phyloP scores from a whole-genome alignment of 2,888 invertebrate species.

The Eupelmus urozonus region DNA sequence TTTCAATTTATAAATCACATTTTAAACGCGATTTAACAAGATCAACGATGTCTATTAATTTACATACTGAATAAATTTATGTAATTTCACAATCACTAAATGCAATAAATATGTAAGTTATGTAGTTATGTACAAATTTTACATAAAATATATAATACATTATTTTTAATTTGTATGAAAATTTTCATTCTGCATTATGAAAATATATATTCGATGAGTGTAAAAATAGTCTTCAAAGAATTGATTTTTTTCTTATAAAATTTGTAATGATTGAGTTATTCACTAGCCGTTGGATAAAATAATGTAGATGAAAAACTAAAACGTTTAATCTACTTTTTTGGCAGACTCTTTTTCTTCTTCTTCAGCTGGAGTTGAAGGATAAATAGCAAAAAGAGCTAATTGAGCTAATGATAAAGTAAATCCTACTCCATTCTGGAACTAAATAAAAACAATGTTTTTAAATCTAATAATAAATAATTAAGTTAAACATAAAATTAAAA shows the following conservation, averaged over 20 bases:
- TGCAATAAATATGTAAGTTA: too few relatives aligned
- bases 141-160: too few relatives aligned
- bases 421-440: conserved; percentile 87
- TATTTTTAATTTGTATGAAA: too few relatives aligned
- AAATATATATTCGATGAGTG: too few relatives aligned
- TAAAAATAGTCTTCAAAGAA: too few relatives aligned
- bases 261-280: conserved; percentile 3
- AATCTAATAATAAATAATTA: conserved; percentile 16
- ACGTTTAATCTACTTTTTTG: conserved; percentile 42
- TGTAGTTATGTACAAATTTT: too few relatives aligned
- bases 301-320: background rate
- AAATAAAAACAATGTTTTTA: conserved; percentile 67
- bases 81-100: too few relatives aligned
- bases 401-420: conserved; percentile 82
- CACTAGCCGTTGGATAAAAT: conserved; percentile 7
- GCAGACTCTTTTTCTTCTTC: conserved; percentile 27
- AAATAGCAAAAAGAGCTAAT: conserved; percentile 84
- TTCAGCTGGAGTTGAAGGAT: conserved; percentile 78
- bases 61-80: too few relatives aligned
- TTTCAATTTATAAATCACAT: background rate
- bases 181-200: too few relatives aligned
- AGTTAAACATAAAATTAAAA: background rate
- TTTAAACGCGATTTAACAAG: background rate
- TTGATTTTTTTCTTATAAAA: background rate
- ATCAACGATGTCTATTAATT: background rate